Conservation (phyloP, 2,797 vertebrate genomes). For the Tauraco hartlaubi region DNA sequence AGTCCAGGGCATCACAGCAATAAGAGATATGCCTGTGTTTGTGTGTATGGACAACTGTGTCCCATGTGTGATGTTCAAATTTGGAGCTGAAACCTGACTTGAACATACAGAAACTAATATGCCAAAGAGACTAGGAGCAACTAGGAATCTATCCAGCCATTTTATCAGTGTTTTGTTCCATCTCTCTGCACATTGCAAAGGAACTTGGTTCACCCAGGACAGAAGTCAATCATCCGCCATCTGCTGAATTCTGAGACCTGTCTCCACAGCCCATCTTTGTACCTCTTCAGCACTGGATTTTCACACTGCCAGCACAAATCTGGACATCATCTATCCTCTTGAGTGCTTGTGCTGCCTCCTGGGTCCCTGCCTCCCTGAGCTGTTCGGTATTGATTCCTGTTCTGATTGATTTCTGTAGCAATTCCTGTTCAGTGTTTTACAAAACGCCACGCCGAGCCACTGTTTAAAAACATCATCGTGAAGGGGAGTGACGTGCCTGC, state of each 20-base stretch:
- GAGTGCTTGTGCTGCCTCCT: neutral
- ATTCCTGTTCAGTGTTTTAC: neutral
- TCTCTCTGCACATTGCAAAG: neutral
- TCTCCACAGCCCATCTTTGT: neutral
- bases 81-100: neutral
- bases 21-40: neutral
- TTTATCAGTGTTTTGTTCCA: neutral
- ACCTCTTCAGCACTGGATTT: neutral
- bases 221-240: neutral
- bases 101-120: neutral
- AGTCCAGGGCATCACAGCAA: neutral
- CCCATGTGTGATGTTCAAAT: neutral
- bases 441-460: neutral
- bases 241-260: neutral
- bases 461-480: neutral
- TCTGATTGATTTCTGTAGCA: neutral
- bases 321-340: neutral
- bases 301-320: neutral
- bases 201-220: neutral
- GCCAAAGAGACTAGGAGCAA: neutral
- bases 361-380: neutral
- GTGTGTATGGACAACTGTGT: fast-evolving
- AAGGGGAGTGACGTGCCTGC: neutral
- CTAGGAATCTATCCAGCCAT: neutral
- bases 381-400: neutral